Conservation (phyloP, 30 jellyfish, hydroid and myxozoan genomes). For the Hydra vulgaris region DNA sequence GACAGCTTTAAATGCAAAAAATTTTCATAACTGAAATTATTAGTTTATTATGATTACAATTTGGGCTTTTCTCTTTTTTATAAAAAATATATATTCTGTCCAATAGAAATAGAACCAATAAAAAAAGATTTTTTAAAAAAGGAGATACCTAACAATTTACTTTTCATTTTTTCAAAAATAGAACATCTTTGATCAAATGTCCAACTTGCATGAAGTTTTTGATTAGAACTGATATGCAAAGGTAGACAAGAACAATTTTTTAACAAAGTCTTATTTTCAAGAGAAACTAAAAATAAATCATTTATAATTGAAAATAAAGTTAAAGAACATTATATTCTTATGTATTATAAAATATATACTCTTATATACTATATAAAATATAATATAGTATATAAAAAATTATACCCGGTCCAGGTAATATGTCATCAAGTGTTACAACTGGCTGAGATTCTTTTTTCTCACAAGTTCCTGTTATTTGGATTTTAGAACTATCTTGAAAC, state of each 20-base stretch:
- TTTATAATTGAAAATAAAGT: too few relatives aligned
- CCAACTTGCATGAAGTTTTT: neutral
- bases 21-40: too few relatives aligned
- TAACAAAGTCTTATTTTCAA: neutral
- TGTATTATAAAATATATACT: neutral
- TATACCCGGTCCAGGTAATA: neutral
- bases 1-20: too few relatives aligned
- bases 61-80: too few relatives aligned
- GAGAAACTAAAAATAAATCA: neutral
- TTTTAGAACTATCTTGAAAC: neutral
- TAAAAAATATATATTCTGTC: too few relatives aligned
- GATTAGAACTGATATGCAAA: neutral
- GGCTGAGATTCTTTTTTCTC: neutral
- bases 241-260: neutral
- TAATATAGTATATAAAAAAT: neutral
- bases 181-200: neutral
- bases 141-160: neutral
- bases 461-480: conserved; percentile 6
- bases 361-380: neutral
- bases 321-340: too few relatives aligned
- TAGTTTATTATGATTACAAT: too few relatives aligned
- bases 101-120: neutral
- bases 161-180: neutral
- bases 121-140: too few relatives aligned
- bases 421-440: conserved; percentile 5